A percentile compares a stretch with the other conserved stretches of the same genome.
Evolutionary conservation across 2,888 invertebrate species (phyloP).

Genomic region (Lumbricus terrestris): DNA sequence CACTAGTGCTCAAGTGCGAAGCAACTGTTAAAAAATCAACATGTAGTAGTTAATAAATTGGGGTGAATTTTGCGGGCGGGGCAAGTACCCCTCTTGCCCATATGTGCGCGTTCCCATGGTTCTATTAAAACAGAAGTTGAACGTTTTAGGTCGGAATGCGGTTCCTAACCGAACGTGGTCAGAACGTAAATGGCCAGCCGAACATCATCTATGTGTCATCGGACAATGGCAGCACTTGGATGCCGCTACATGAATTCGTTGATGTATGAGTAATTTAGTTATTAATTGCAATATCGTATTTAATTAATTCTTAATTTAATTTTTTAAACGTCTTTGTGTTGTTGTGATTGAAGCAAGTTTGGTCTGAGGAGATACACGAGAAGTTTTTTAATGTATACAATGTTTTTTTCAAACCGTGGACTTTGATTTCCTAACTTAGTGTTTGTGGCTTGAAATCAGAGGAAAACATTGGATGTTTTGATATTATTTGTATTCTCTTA

Average conservation of each 20-base stretch:
- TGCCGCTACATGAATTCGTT: constrained; percentile 57
- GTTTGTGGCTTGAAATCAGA: background rate
- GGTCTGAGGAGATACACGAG: background rate
- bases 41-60: too few species aligned
- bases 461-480: background rate
- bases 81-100: too few species aligned
- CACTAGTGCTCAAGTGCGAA: too few species aligned
- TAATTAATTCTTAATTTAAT: background rate
- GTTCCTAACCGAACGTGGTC: constrained; percentile 57
- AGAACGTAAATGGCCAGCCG: constrained; percentile 58
- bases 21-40: too few species aligned
- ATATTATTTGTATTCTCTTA: background rate
- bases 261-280: constrained; percentile 48
- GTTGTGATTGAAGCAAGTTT: background rate
- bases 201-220: constrained; percentile 58
- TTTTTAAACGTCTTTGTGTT: background rate
- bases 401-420: background rate
- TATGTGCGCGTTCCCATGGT: too few species aligned
- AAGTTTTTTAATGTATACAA: background rate
- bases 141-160: constrained; percentile 36
- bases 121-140: background rate
- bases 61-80: too few species aligned
- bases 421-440: background rate
- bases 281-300: background rate
- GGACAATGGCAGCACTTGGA: constrained; percentile 51